These are phyloP conservation scores for Trachemys scripta DNA, from an alignment of 2,113 vertebrate genomes.

Conservation along the genomic window DNA sequence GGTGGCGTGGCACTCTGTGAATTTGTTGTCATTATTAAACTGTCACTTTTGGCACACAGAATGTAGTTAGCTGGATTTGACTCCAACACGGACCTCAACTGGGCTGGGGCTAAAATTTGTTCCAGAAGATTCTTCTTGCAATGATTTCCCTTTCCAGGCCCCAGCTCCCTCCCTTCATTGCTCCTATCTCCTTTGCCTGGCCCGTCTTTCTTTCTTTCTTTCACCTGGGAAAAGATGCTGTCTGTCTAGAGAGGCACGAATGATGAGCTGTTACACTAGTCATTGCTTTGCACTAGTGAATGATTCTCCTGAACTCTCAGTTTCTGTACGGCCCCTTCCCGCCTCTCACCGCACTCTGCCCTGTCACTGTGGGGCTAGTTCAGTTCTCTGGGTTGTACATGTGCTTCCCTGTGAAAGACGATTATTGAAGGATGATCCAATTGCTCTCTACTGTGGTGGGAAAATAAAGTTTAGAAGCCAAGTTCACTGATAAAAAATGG, in stretches of 20 bases:
- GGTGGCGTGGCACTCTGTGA: not conserved
- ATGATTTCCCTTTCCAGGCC: fast-evolving
- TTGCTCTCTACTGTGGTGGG: not conserved
- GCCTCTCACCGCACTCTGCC: not conserved
- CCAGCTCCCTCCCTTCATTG: not conserved
- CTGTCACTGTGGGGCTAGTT: not conserved
- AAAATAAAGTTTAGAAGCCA: fast-evolving
- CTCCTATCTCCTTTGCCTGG: not conserved
- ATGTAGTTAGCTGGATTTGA: not conserved
- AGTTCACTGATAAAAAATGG: not conserved
- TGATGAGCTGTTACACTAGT: not conserved
- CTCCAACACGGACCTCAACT: not conserved
- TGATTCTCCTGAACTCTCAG: not conserved
- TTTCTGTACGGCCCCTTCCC: not conserved
- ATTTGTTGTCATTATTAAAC: not conserved
- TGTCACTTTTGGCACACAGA: not conserved
- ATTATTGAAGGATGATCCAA: fast-evolving
- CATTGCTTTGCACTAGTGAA: not conserved
- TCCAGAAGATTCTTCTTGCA: not conserved
- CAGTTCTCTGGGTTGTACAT: fast-evolving
- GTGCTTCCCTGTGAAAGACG: not conserved
- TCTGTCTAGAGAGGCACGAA: too few species aligned
- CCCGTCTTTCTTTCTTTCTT: not conserved
- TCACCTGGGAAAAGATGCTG: not conserved
- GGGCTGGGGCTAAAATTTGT: not conserved